These are phyloP conservation scores for Aphelinus certus DNA, from an alignment of 1,140 invertebrate genomes.

Conservation along the genomic window DNA sequence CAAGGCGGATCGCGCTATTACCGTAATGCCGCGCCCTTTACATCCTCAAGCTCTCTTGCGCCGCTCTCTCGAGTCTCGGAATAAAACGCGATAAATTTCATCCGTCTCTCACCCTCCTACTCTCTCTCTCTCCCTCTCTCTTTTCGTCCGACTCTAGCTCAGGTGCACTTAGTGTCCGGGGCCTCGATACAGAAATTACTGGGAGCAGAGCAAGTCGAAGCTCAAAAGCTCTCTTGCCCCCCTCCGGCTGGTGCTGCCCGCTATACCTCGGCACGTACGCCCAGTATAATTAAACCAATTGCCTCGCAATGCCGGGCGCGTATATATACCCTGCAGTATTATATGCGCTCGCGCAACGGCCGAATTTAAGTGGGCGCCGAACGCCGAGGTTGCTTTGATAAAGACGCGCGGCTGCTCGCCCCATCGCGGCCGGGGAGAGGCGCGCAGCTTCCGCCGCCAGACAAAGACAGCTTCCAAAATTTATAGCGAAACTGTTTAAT, in stretches of 20 bases:
- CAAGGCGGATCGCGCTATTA: no score
- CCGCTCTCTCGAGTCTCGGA: background rate
- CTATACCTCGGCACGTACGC: conserved; percentile 30
- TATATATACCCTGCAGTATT: conserved; percentile 9
- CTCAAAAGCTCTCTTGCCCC: conserved; percentile 7
- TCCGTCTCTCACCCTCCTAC: background rate
- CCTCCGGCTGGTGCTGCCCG: no score
- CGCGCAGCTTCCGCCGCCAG: background rate
- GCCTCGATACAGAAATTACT: conserved; percentile 4
- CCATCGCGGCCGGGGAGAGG: background rate
- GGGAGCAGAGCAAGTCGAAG: background rate
- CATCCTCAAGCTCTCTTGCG: background rate
- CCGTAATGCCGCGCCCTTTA: no score
- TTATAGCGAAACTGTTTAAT: no score
- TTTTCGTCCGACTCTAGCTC: background rate
- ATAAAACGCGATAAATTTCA: background rate
- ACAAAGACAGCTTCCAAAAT: no score
- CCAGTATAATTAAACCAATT: conserved; percentile 41
- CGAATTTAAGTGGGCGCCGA: conserved; percentile 35
- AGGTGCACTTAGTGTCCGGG: background rate
- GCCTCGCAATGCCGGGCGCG: conserved; percentile 15
- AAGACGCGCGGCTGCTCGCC: conserved; percentile 21
- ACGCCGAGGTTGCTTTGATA: conserved; percentile 26
- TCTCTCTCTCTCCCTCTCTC: background rate
- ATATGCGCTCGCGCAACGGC: conserved; percentile 16